phyloP scores from a whole-genome alignment of 1,140 invertebrate genomes.

The Prorops nasuta region DNA sequence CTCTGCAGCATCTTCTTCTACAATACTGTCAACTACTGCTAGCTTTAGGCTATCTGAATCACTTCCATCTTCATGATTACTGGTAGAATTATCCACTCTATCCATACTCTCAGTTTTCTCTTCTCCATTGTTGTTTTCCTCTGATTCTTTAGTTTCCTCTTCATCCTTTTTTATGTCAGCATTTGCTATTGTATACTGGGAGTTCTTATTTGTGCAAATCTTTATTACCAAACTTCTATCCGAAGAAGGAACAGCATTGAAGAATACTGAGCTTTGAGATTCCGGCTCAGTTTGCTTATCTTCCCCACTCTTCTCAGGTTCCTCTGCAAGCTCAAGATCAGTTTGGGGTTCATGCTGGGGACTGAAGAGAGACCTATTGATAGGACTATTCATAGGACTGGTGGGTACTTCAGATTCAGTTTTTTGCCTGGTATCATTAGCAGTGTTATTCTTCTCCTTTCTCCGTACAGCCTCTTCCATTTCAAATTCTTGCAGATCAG shows the following conservation, averaged over 20 bases:
- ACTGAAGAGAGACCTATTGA: constrained; percentile 30
- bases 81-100: constrained; percentile 10
- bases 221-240: constrained; percentile 52
- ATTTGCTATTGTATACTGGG: constrained; percentile 43
- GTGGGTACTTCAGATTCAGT: constrained; percentile 17
- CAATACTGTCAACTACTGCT: constrained; percentile 32
- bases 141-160: constrained; percentile 31
- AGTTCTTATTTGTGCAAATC: constrained; percentile 52
- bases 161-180: constrained; percentile 11
- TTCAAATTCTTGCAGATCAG: background rate
- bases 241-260: constrained; percentile 37
- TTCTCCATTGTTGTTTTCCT: constrained; percentile 48
- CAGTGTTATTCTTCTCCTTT: background rate
- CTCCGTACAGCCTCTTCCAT: constrained; percentile 1
- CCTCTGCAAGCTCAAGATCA: constrained; percentile 6
- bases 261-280: constrained; percentile 30
- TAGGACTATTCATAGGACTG: constrained; percentile 22
- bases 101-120: constrained; percentile 23
- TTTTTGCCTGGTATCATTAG: constrained; percentile 5
- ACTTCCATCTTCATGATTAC: constrained; percentile 33
- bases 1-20: constrained; percentile 20
- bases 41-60: constrained; percentile 42
- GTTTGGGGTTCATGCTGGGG: constrained; percentile 26
- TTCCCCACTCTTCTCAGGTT: background rate
- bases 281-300: constrained; percentile 15